These are phyloP conservation scores for Zosterops lateralis DNA, from an alignment of 2,113 vertebrate species.

Conservation along the genomic window DNA sequence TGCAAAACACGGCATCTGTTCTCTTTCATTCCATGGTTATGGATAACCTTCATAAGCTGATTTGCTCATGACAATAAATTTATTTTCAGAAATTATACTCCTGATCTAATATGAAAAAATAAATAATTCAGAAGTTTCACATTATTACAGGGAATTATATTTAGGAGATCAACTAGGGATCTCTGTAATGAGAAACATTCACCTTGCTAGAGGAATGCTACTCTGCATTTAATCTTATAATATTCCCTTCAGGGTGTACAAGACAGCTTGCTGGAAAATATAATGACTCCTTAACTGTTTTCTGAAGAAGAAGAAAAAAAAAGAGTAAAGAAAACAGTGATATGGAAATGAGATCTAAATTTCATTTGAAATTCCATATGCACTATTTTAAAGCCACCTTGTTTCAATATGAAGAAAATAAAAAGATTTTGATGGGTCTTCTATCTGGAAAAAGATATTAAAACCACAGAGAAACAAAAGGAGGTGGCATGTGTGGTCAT, in stretches of 20 bases:
- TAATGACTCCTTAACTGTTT: conserved; percentile 69
- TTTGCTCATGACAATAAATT: conserved; percentile 74
- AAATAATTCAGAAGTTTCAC: conserved; percentile 78
- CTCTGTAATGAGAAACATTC: conserved; percentile 75
- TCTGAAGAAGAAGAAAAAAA: conserved; percentile 43
- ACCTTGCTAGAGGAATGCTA: conserved; percentile 73
- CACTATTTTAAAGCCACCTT: conserved; percentile 38
- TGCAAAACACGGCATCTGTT: conserved; percentile 53
- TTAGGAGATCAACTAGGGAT: conserved; percentile 75
- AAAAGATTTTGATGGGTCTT: conserved; percentile 43
- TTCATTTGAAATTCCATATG: conserved; percentile 62
- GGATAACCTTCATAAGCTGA: conserved; percentile 72
- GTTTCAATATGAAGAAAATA: conserved; percentile 64
- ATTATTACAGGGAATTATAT: conserved; percentile 78
- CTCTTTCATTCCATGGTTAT: conserved; percentile 61
- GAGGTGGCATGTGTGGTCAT: not conserved
- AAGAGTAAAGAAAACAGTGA: conserved; percentile 64
- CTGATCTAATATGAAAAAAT: conserved; percentile 77
- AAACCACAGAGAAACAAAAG: conserved; percentile 35
- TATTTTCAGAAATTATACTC: conserved; percentile 77
- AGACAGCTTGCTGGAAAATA: conserved; percentile 73
- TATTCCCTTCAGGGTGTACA: conserved; percentile 75
- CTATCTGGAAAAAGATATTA: conserved; percentile 18
- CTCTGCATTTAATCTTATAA: conserved; percentile 77
- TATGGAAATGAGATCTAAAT: conserved; percentile 65